Percentiles rank a stretch among this genome's conserved stretches.
phyloP scores from a whole-genome alignment of 2,888 invertebrate genomes.

The Aplocera efformata region DNA sequence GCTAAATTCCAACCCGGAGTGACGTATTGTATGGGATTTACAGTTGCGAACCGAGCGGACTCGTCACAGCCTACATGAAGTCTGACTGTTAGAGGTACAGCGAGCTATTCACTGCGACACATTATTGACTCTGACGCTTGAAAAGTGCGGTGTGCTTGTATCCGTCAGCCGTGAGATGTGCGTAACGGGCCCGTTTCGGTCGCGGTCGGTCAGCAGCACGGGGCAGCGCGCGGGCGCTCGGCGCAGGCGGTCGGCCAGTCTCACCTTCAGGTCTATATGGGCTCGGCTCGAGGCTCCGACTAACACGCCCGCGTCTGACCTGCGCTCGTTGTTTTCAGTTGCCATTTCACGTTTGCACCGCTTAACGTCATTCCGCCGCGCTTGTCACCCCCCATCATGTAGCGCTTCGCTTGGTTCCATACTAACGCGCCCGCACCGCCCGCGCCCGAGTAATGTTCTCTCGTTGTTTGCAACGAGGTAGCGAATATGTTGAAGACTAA shows the following conservation, averaged over 20 bases:
- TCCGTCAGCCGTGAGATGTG: too few relatives aligned
- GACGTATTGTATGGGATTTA: too few relatives aligned
- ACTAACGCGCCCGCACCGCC: slow-evolving; percentile 52
- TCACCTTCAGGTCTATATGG: slow-evolving; percentile 71
- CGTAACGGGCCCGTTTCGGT: too few relatives aligned
- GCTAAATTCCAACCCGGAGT: too few relatives aligned
- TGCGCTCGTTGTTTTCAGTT: slow-evolving; percentile 58
- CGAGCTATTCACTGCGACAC: too few relatives aligned
- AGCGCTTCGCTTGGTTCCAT: slow-evolving; percentile 49
- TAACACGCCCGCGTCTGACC: slow-evolving; percentile 57
- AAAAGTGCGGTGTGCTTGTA: too few relatives aligned
- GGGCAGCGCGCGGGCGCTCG: slow-evolving; percentile 9
- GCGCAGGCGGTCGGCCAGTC: slow-evolving; percentile 42
- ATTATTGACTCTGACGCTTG: too few relatives aligned
- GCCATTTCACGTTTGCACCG: slow-evolving; percentile 63
- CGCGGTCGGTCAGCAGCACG: too few relatives aligned
- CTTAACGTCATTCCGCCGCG: slow-evolving; percentile 57
- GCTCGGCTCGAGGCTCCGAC: slow-evolving; percentile 59
- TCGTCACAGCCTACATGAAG: too few relatives aligned
- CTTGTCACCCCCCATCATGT: slow-evolving; percentile 50
- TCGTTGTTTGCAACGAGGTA: slow-evolving; percentile 69
- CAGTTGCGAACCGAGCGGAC: too few relatives aligned
- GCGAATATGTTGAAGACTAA: slow-evolving; percentile 70
- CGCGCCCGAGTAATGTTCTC: slow-evolving; percentile 63
- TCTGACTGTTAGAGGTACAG: too few relatives aligned